A percentile compares a stretch with the other conserved stretches of the same genome.
Conservation (phyloP, 2,113 vertebrate species). For the Lontra canadensis region DNA sequence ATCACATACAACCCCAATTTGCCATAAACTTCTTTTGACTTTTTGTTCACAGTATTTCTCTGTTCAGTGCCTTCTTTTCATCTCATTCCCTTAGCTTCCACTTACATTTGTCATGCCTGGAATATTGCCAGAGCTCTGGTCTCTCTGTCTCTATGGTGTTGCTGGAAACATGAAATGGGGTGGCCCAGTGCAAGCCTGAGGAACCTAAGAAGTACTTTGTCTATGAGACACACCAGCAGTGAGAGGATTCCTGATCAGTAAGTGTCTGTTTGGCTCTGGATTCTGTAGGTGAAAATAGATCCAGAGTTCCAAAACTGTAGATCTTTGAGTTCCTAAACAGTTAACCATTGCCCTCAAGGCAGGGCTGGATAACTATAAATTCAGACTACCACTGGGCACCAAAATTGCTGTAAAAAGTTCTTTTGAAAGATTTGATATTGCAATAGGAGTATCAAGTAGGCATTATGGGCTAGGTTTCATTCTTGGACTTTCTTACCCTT, state of each 20-base stretch:
- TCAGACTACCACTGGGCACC: neutral
- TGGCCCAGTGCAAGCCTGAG: neutral
- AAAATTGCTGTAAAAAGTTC: neutral
- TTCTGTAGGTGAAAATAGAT: neutral
- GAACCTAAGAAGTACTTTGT: neutral
- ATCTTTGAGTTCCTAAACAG: neutral
- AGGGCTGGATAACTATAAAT: neutral
- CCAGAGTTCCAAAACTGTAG: neutral
- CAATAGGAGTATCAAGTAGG: neutral
- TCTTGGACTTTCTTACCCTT: neutral
- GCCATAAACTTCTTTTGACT: neutral
- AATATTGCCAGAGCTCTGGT: neutral
- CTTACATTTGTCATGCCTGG: neutral
- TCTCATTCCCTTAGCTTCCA: neutral
- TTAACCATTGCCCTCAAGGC: neutral
- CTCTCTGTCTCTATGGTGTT: neutral
- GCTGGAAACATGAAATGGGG: neutral
- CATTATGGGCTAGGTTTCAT: constrained; percentile 21
- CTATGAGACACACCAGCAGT: neutral
- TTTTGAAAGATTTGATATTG: neutral
- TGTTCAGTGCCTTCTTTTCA: neutral
- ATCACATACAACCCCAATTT: neutral
- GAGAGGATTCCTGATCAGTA: neutral
- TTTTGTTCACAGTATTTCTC: neutral
- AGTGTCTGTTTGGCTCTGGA: neutral